Percentiles rank a stretch among this genome's conserved stretches.
Evolutionary conservation across 2,888 invertebrate genomes (phyloP).

Genomic region (Endotricha flammealis): DNA sequence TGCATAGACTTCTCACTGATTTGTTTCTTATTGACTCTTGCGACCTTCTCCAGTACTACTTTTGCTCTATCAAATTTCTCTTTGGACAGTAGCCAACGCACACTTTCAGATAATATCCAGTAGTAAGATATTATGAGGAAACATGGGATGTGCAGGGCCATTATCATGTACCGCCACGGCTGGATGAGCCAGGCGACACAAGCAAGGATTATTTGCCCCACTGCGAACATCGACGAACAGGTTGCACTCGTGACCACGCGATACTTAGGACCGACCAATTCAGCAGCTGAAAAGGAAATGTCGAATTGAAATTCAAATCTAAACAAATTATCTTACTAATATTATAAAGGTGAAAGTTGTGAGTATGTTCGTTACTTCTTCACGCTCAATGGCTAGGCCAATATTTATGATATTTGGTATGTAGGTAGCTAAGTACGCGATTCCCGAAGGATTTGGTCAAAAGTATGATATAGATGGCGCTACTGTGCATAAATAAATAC

Average conservation of each 20-base stretch:
- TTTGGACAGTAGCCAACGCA: conserved; percentile 85
- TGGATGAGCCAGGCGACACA: conserved; percentile 78
- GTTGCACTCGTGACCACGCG: conserved; percentile 81
- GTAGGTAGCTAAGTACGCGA: too few species aligned
- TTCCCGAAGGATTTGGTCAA: too few species aligned
- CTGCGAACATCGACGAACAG: conserved; percentile 79
- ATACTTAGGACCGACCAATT: conserved; percentile 81
- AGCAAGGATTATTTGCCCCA: conserved; percentile 81
- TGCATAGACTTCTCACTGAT: conserved; percentile 74
- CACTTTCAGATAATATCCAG: conserved; percentile 81
- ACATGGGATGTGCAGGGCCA: conserved; percentile 80
- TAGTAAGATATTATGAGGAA: conserved; percentile 79
- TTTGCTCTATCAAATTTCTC: conserved; percentile 80
- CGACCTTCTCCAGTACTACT: conserved; percentile 77
- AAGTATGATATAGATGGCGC: too few species aligned
- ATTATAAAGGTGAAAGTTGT: too few species aligned
- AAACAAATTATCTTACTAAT: too few species aligned
- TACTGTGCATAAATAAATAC: too few species aligned
- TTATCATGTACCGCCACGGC: conserved; percentile 80
- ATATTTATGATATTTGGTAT: too few species aligned
- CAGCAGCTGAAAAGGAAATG: conserved; percentile 70
- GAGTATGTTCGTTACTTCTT: too few species aligned
- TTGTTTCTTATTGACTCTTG: conserved; percentile 77
- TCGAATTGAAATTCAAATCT: too few species aligned
- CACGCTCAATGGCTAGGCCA: too few species aligned